Percentiles rank a stretch among this genome's conserved stretches.
These are phyloP conservation scores for Lasiurus borealis DNA, from an alignment of 2,113 vertebrate species.

Conservation along the genomic window DNA sequence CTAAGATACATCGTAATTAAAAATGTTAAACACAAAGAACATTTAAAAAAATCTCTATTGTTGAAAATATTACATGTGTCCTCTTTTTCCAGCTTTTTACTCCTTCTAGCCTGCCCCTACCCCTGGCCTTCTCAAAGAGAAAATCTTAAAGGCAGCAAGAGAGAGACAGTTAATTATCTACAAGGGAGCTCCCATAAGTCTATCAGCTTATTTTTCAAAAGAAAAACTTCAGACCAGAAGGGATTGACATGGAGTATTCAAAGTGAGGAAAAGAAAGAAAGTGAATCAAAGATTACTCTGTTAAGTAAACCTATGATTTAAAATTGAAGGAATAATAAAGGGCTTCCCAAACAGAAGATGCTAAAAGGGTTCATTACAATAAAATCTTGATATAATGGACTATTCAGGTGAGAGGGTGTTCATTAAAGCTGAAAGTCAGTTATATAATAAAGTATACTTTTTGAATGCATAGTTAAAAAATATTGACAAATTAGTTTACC, in stretches of 20 bases:
- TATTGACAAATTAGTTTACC: not conserved
- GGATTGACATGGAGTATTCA: not conserved
- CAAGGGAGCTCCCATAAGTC: too few species aligned
- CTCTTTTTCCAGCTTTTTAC: too few species aligned
- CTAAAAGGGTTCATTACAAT: not conserved
- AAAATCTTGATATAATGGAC: not conserved
- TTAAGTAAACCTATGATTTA: not conserved
- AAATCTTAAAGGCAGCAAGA: not conserved
- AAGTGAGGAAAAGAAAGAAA: not conserved
- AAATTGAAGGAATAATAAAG: not conserved
- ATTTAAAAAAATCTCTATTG: too few species aligned
- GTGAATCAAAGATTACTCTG: not conserved
- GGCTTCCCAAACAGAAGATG: not conserved
- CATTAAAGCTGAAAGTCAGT: not conserved
- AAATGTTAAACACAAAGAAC: not conserved
- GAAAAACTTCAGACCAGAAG: not conserved
- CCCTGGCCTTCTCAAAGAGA: not conserved
- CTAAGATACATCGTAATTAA: not conserved
- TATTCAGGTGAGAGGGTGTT: not conserved
- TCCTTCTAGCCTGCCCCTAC: too few species aligned
- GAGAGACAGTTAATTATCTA: not conserved
- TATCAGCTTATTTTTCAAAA: not conserved
- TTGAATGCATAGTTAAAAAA: not conserved
- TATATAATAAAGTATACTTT: not conserved
- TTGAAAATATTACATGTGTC: too few species aligned